These are phyloP conservation scores for Heliangelus exortis DNA, from an alignment of 2,797 vertebrate genomes.

Conservation along the genomic window DNA sequence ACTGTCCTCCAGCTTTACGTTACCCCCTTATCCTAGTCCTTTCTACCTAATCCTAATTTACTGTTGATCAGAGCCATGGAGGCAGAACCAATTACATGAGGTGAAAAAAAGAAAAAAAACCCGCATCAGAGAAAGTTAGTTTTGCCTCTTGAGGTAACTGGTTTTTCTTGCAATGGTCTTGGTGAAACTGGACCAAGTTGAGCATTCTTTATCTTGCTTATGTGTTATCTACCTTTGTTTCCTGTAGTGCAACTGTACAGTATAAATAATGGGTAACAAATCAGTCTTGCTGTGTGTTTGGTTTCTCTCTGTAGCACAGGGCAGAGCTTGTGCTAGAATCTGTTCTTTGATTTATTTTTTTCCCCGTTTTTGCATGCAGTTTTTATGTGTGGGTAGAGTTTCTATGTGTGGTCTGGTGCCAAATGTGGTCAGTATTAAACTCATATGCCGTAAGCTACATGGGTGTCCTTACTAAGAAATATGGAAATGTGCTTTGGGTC, in stretches of 20 bases:
- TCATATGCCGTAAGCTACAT: neutral
- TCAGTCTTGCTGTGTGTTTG: neutral
- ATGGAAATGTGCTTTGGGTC: neutral
- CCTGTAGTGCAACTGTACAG: neutral
- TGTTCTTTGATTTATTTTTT: neutral
- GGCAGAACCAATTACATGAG: constrained; percentile 12
- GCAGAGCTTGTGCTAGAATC: neutral
- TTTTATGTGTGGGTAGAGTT: neutral
- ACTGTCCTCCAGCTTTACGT: constrained; percentile 27
- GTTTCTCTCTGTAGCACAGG: neutral
- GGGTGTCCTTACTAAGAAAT: neutral
- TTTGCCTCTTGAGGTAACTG: constrained; percentile 48
- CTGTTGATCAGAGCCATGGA: constrained; percentile 3
- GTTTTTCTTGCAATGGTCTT: constrained; percentile 26
- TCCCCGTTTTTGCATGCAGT: neutral
- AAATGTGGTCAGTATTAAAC: neutral
- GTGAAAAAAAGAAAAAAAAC: constrained; percentile 15
- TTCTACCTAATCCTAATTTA: constrained; percentile 51
- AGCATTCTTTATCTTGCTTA: neutral
- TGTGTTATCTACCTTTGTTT: constrained; percentile 15
- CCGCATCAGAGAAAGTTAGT: constrained; percentile 19
- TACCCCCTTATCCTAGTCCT: neutral
- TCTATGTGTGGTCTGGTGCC: neutral
- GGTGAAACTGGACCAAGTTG: neutral
- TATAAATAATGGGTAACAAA: neutral